Evolutionary conservation across 2,113 vertebrate genomes (phyloP).

Genomic region (Herpailurus yagouaroundi): DNA sequence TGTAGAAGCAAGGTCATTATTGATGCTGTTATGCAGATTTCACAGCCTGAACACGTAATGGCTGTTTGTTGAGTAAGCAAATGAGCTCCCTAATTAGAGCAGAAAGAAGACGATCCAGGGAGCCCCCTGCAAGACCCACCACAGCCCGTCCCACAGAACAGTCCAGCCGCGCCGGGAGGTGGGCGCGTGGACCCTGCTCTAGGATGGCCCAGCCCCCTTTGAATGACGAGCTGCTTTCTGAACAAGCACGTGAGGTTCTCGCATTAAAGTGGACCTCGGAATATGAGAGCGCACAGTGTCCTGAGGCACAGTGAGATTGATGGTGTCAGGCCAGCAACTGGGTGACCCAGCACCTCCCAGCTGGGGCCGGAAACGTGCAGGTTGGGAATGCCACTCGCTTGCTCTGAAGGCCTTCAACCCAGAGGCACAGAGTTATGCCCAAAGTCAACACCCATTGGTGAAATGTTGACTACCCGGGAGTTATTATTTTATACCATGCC

Average conservation of each 20-base stretch:
- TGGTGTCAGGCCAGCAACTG: not conserved
- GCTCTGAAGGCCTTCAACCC: not conserved
- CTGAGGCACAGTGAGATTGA: accelerated
- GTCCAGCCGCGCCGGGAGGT: accelerated
- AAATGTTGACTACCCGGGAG: not conserved
- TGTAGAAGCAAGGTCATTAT: accelerated
- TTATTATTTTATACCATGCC: not conserved
- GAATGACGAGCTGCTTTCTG: not conserved
- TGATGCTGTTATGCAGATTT: not conserved
- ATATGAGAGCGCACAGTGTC: accelerated
- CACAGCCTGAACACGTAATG: not conserved
- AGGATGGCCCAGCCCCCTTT: accelerated
- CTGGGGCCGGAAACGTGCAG: not conserved
- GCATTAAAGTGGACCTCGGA: not conserved
- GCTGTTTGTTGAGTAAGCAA: not conserved
- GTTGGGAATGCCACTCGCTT: accelerated
- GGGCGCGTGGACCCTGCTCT: accelerated
- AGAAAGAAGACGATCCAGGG: not conserved
- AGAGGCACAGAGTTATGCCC: not conserved
- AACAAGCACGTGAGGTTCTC: not conserved
- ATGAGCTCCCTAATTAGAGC: not conserved
- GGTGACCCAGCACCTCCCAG: accelerated
- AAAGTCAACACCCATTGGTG: not conserved
- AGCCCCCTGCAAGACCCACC: accelerated
- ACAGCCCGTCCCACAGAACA: not conserved